Percentiles rank a stretch among this genome's conserved stretches.
Evolutionary conservation across 1,140 invertebrate genomes (phyloP).

Genomic region (Temnothorax nylanderi): DNA sequence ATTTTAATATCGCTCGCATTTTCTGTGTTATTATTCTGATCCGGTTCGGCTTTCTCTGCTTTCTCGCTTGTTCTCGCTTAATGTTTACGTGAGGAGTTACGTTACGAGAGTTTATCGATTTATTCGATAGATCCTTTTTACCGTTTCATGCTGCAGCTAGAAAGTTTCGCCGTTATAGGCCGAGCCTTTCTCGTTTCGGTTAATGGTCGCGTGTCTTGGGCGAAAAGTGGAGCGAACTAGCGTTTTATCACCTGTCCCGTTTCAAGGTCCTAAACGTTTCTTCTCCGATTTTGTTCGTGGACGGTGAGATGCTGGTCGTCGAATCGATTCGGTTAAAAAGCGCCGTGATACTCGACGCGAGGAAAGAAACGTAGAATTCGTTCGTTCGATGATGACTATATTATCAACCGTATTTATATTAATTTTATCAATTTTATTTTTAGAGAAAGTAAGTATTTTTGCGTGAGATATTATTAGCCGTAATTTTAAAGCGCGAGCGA

Average conservation of each 20-base stretch:
- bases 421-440: not conserved
- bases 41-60: constrained; percentile 20
- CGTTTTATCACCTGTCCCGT: constrained; percentile 40
- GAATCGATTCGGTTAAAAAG: not conserved
- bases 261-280: constrained; percentile 45
- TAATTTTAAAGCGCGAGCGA: not conserved
- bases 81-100: constrained; percentile 39
- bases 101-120: constrained; percentile 32
- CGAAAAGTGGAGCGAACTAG: constrained; percentile 45
- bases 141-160: constrained; percentile 25
- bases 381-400: not conserved
- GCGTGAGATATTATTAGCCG: not conserved
- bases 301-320: not conserved
- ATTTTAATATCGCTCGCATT: not conserved
- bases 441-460: not conserved
- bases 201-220: constrained; percentile 49
- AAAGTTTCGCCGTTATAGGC: constrained; percentile 39
- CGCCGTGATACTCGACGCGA: not conserved
- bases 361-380: not conserved
- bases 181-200: constrained; percentile 34
- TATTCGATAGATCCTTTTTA: constrained; percentile 43
- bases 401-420: not conserved
- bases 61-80: constrained; percentile 2
- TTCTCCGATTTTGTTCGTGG: constrained; percentile 3
- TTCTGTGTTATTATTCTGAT: not conserved